Base-by-base conservation (phyloP, 2,797 vertebrate species). In the Tragelaphus eurycerus region DNA sequence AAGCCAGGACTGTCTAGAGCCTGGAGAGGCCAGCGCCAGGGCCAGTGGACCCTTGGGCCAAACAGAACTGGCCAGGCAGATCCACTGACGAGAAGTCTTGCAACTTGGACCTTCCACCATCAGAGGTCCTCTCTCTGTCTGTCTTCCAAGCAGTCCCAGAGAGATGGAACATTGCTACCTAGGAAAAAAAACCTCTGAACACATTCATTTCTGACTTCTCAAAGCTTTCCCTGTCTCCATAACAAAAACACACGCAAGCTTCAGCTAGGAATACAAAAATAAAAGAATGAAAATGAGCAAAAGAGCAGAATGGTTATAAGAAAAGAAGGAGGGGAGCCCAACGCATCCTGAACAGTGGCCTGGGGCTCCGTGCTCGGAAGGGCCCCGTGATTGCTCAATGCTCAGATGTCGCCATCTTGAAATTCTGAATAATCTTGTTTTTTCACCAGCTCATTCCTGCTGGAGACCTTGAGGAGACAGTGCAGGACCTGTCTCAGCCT, bases 271-370 rank as follows among this genome's bases (percentile, higher is more conserved):
- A 78, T 38, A 82, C 29, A 29, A n/a, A 34, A 57, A 71, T 38
- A 31, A 48, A 83, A 89, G n/a, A 81, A 43, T 48, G 57, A 71
- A 31, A 6, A 25, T 29, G 50, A 81, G 67, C 12, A 9, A 54
- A n/a, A 14, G 71, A n/a, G 6, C 16, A 31, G 54, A 60, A 64
- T 23, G 25, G 15, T 74, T 38, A 13, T 31, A 34, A 76, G 81
- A 38, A 89, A 57, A 38, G 34, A 54, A 0, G 4, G 54, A 2
- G 38, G 78, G 62, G 55, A 15, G 15, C n/a, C 25, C 84, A 6
- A 23, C 0, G 9, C 14, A 5, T 10, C n/a, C 82, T 14, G 21
- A 3, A 29, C 2, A 0, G 23, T 2, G 4, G 38, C 14, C 38
- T 2, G 0, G 78, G 71, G 6, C 23, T 4, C 8, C 0, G 0